Evolutionary conservation across 2,797 vertebrate genomes (phyloP), one percentile per base, ranked within the genome.

Genomic region (Chaenodraco wilsoni): DNA sequence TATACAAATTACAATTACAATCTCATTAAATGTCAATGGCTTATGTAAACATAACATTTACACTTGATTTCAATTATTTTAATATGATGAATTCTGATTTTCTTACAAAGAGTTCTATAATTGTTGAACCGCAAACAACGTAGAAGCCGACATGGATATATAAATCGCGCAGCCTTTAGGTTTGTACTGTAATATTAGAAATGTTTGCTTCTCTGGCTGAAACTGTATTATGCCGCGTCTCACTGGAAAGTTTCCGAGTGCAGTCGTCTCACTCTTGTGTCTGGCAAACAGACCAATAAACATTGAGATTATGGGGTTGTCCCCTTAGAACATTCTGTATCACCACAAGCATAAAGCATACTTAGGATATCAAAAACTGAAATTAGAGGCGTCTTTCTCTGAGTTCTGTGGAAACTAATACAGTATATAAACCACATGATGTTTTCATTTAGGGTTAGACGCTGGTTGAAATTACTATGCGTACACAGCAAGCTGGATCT

Each of bases 401-500:
- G 74, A 82, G 76, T 82, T 79, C 77, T 76, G 77, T 56, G 74
- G 84, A 81, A 86, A 73, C 85, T 87, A 87, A 89, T 91, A 89
- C 69, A 84, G 81, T 49, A 88, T 87, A 81, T 81, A 90, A 88
- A 88, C 91, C 90, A 92, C 88, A 90, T 89, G 86, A 89, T 75
- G 89, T 69, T 83, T 91, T 91, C 87, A 88, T 91, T 93, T 91
- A 88, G 69, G 86, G 84, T 84, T 84, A 78, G 73, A 83, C 27
- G 76, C 82, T 84, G 87, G 89, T 75, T 89, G 70, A 84, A 89
- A 91, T 89, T 85, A 90, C 86, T 85, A 83, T 78, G 84, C 49
- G 57, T 84, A 87, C 75, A 69, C 77, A 82, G 81, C 80, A 64
- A 79, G 84, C 89, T 89, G 90, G 87, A 86, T 87, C 87, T 84